Conservation (phyloP, 2,888 invertebrate genomes). For the Dione juno region DNA sequence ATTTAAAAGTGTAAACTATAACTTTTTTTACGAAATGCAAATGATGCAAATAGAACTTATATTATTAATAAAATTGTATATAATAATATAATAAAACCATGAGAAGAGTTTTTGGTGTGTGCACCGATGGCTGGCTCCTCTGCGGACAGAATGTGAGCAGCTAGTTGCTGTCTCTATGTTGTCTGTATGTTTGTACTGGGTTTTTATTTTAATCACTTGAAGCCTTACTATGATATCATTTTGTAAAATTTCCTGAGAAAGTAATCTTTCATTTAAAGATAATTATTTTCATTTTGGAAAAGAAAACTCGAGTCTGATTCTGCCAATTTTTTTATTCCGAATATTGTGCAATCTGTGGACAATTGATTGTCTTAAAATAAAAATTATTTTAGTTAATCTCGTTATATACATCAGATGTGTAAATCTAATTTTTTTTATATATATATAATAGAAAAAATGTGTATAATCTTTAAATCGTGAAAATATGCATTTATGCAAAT, state of each 20-base stretch:
- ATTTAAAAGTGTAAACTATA: no score
- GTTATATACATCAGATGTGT: no score
- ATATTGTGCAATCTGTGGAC: no score
- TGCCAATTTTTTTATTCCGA: no score
- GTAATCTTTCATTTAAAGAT: background rate
- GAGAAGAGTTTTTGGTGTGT: slow-evolving; percentile 82
- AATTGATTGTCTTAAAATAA: no score
- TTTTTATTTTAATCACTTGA: slow-evolving; percentile 41
- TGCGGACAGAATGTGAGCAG: slow-evolving; percentile 82
- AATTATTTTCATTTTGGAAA: background rate
- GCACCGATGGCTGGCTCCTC: slow-evolving; percentile 80
- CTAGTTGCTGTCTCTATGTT: slow-evolving; percentile 75
- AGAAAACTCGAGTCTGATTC: no score
- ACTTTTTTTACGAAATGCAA: background rate
- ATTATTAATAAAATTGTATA: background rate
- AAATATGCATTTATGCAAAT: no score
- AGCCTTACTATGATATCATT: slow-evolving; percentile 21
- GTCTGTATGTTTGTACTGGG: slow-evolving; percentile 76
- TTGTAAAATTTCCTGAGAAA: background rate
- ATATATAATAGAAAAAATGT: no score
- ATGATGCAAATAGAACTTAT: slow-evolving; percentile 44
- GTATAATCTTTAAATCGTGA: background rate
- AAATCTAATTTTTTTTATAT: no score
- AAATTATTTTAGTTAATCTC: no score
- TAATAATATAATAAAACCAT: slow-evolving; percentile 53